Base-by-base conservation (phyloP, 2,797 vertebrate species). In the Melanotaenia boesemani region DNA sequence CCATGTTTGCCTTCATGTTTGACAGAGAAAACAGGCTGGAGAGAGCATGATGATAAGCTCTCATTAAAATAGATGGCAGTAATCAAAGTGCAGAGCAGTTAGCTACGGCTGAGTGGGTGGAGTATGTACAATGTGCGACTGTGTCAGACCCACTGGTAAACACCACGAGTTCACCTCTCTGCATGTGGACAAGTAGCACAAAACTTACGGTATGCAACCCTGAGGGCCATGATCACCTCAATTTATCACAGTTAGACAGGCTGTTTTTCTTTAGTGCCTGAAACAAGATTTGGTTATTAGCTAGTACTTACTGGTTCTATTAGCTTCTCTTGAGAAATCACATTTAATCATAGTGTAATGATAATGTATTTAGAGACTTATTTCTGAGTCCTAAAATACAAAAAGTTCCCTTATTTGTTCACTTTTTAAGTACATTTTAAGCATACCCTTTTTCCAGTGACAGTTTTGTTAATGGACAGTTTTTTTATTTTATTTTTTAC, bases 11-110 rank as follows among this genome's bases (percentile, higher is more conserved):
- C 37, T 55, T 67, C 52, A 70, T 54, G 85, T 85, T 81, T 88
- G 88, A 90, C 54, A 72, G 83, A 70, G 78, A 76, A 79, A 82
- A 82, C 20, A 55, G 73, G 76, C 76, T 73, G 81, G 60, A 77
- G 76, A 82, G 87, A 85, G 67, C 22, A 70, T 28, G 46, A 77
- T 76, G 76, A 83, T 86, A 81, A 83, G 88, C 87, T 85, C 93
- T 95, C 94, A 94, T 95, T 95, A 95, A 95, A 95, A 94, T 90
- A 93, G 87, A 93, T 94, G 92, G 86, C 64, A 20, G 86, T 94
- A 94, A 95, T 95, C 92, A 94, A 93, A 94, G 90, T 90, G 90
- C 79, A 82, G 85, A 86, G 92, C 92, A 93, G 94, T 95, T 94
- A 95, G 85, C 88, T 79, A 66, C 7, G 82, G 86, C 86, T 92